Conservation (phyloP, 2,797 vertebrate species). For the Pristis pectinata region DNA sequence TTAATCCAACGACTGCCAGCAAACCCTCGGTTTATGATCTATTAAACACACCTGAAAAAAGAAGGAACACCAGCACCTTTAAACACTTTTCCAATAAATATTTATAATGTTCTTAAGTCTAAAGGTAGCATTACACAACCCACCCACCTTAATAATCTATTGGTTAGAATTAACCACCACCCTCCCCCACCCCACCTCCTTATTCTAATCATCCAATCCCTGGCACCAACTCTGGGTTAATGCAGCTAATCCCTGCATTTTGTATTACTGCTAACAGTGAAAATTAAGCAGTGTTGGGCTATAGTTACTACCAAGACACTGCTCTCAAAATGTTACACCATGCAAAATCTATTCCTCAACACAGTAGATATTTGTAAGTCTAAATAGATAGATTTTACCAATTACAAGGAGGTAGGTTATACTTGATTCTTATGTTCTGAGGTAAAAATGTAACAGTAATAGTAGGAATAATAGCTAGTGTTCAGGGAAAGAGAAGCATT, state of each 20-base stretch:
- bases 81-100: slow-evolving; percentile 2
- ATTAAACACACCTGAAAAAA: slow-evolving; percentile 65
- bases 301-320: not conserved
- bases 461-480: not conserved
- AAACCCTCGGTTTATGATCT: slow-evolving; percentile 55
- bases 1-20: slow-evolving; percentile 51
- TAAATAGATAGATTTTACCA: not conserved
- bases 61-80: slow-evolving; percentile 33
- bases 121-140: not conserved
- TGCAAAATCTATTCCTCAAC: not conserved
- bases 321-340: not conserved
- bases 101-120: slow-evolving; percentile 20
- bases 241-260: slow-evolving; percentile 9
- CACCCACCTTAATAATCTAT: not conserved
- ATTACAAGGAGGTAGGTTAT: not conserved
- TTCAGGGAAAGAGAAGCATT: not conserved
- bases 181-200: not conserved
- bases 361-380: not conserved
- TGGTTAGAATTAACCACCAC: slow-evolving; percentile 19
- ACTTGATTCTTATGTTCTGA: not conserved
- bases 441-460: not conserved
- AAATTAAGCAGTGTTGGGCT: not conserved
- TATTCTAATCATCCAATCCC: slow-evolving; percentile 26
- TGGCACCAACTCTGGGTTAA: slow-evolving; percentile 7
- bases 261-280: not conserved